phyloP scores from a whole-genome alignment of 2,113 vertebrate genomes.

The Uria lomvia region DNA sequence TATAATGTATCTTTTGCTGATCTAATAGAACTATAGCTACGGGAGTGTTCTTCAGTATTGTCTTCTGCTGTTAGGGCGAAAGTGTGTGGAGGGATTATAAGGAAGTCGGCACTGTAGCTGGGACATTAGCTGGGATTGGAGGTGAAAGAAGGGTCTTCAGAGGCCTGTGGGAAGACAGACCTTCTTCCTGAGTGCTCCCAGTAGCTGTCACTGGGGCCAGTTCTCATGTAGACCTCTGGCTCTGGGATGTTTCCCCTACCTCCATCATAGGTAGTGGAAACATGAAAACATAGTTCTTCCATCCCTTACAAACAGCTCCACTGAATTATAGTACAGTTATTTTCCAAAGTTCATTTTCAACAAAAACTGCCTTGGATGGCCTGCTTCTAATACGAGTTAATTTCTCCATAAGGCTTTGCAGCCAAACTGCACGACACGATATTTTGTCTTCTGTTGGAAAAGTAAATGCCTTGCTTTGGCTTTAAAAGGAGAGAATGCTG shows the following conservation, averaged over 20 bases:
- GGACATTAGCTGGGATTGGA: neutral
- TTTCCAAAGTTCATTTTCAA: neutral
- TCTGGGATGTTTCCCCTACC: neutral
- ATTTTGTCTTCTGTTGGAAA: neutral
- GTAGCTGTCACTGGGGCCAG: fast-evolving
- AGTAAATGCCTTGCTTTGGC: neutral
- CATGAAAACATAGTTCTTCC: neutral
- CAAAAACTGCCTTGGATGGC: neutral
- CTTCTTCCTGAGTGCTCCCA: neutral
- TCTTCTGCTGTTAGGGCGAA: neutral
- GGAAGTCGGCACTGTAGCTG: neutral
- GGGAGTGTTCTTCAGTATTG: neutral
- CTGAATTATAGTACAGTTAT: neutral
- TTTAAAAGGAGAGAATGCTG: neutral
- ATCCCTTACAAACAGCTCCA: neutral
- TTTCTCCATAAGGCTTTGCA: neutral
- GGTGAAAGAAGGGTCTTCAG: neutral
- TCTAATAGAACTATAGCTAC: neutral
- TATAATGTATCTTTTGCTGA: neutral
- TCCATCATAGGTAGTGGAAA: neutral
- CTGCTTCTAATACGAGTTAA: neutral
- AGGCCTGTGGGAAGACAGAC: neutral
- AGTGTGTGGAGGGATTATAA: neutral
- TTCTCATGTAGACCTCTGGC: neutral
- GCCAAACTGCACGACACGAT: neutral